Base-by-base conservation (phyloP, 1,140 invertebrate genomes). In the Stegodyphus mimosarum region DNA sequence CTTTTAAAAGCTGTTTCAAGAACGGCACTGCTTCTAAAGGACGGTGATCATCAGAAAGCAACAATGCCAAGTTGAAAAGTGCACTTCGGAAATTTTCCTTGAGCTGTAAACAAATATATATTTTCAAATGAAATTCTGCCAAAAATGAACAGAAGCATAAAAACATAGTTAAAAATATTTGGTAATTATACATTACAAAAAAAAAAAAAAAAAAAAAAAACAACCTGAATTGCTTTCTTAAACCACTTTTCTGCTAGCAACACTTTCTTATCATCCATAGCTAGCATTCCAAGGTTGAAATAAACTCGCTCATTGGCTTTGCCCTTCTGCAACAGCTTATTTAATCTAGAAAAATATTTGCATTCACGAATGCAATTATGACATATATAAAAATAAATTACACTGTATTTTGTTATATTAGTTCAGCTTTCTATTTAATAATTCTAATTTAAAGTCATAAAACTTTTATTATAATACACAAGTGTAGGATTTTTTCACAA, bases 241-340 rank as follows among this genome's bases (percentile, higher is more conserved):
- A 98, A 97, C 94, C 95, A 97, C 66, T 95, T 93, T 90, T 97
- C 96, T 48, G 97, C 97, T 87, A 94, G 94, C n/a, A 93, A 92
- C 48, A 94, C 95, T 89, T 97, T 95, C 53, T 95, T 93, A 89
- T 97, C 96, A 90, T 99, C 97, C 96, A 98, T 99, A 17, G 96
- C 95, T 55, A 99, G 91, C 97, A 99, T 98, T 80, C 96, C 97
- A 66, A 98, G 92, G 91, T 98, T 98, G 90, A 99, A 99, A 90
- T 96, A 95, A 5, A 97, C 95, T 78, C 96, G 92, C 89, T 98
- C 96, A 89, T 97, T 97, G 75, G 86, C 88, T 7, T 90, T 88
- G 50, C 90, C 95, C 91, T 95, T 96, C 87, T 94, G 92, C 48
- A 97, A 90, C 7, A 98, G 92, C 87, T 96, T 95, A 11, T 96